phyloP scores from a whole-genome alignment of 2,797 vertebrate genomes.

The Chaetophractus vellerosus region DNA sequence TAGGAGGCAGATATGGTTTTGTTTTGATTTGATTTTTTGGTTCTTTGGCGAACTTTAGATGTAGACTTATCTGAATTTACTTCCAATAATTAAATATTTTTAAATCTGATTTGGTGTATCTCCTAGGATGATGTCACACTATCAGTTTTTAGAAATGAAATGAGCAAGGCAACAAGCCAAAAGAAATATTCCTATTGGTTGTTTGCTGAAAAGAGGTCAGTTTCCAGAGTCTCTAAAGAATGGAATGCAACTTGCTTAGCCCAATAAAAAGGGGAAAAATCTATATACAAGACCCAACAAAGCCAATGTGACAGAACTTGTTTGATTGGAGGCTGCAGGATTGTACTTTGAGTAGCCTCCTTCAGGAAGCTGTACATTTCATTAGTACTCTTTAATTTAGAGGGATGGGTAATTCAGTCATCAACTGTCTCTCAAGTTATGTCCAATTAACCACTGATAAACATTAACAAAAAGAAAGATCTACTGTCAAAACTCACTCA shows the following conservation, averaged over 20 bases:
- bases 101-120: constrained; percentile 15
- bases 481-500: not conserved
- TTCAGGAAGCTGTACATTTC: not conserved
- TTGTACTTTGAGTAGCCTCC: not conserved
- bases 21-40: not conserved
- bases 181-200: not conserved
- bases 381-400: constrained; percentile 9
- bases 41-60: constrained; percentile 14
- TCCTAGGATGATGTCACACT: not conserved
- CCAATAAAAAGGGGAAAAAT: not conserved
- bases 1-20: not conserved
- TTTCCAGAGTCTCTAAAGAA: not conserved
- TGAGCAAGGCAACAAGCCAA: not conserved
- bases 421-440: not conserved
- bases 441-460: not conserved
- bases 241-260: not conserved
- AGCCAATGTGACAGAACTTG: not conserved
- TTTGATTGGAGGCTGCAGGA: not conserved
- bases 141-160: constrained; percentile 56
- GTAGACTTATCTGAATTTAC: constrained; percentile 31
- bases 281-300: not conserved
- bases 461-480: constrained; percentile 15
- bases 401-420: constrained; percentile 6
- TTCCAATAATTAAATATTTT: not conserved
- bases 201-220: constrained; percentile 9